A percentile compares a stretch with the other conserved stretches of the same genome.
Evolutionary conservation across 2,797 vertebrate species (phyloP).

Genomic region (Odontamblyopus lacepedii): DNA sequence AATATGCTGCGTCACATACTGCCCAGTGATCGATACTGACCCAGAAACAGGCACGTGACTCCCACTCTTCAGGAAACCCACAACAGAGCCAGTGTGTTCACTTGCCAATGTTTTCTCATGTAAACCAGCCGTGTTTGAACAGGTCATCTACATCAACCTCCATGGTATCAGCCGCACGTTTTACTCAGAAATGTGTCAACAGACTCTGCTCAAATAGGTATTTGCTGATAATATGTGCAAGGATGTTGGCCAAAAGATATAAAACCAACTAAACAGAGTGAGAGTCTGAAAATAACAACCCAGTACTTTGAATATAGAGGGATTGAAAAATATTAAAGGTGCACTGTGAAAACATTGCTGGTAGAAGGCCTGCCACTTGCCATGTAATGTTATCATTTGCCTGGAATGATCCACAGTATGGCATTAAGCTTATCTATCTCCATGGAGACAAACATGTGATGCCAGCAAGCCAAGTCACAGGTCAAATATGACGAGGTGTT

Average conservation of each 20-base stretch:
- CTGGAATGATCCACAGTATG: too few species aligned
- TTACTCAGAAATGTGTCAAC: constrained; percentile 14
- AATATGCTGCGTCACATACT: neutral
- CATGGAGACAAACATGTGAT: too few species aligned
- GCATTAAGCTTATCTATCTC: too few species aligned
- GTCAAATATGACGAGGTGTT: too few species aligned
- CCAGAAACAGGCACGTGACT: neutral
- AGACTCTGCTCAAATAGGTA: neutral
- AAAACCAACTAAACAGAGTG: neutral
- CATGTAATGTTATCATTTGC: too few species aligned
- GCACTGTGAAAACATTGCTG: too few species aligned
- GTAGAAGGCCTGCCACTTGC: too few species aligned
- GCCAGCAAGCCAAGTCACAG: too few species aligned
- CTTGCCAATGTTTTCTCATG: constrained; percentile 19
- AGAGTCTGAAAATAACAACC: neutral
- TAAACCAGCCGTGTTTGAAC: constrained; percentile 29
- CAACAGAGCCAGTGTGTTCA: constrained; percentile 2
- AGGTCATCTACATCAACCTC: constrained; percentile 20
- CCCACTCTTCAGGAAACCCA: constrained; percentile 5
- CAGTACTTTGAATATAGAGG: too few species aligned
- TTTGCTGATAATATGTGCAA: neutral
- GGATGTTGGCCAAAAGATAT: neutral
- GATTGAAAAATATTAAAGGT: too few species aligned
- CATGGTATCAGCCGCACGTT: constrained; percentile 8
- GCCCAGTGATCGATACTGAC: neutral